phyloP scores from a whole-genome alignment of 2,888 invertebrate species.

The Autographa gamma region DNA sequence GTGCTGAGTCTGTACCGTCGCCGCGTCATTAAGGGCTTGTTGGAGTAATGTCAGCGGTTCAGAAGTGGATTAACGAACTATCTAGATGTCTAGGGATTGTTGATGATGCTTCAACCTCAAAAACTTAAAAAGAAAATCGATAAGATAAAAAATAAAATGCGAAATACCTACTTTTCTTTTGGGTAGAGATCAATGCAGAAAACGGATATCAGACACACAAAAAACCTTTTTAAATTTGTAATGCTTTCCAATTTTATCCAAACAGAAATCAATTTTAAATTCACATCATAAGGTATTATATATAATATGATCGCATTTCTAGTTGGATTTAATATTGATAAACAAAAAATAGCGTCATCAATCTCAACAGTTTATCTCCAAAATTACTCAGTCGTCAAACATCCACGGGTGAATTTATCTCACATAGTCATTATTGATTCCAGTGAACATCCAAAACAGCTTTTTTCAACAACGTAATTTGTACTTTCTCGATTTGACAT shows the following conservation, averaged over 20 bases:
- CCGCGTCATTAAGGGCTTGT: slow-evolving; percentile 33
- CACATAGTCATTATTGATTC: slow-evolving; percentile 29
- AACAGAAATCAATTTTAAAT: too few relatives aligned
- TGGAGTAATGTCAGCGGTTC: slow-evolving; percentile 42
- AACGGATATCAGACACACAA: too few relatives aligned
- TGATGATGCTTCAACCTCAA: not conserved
- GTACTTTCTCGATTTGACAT: slow-evolving; percentile 6
- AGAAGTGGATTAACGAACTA: slow-evolving; percentile 19
- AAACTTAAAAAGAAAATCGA: not conserved
- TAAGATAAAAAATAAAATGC: too few relatives aligned
- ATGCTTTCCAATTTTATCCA: too few relatives aligned
- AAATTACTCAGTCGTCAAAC: not conserved
- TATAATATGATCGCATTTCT: not conserved
- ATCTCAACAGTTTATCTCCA: not conserved
- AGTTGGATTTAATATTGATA: not conserved
- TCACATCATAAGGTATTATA: too few relatives aligned
- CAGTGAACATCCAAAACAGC: slow-evolving; percentile 22
- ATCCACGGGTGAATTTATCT: slow-evolving; percentile 2
- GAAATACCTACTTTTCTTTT: too few relatives aligned
- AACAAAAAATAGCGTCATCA: not conserved
- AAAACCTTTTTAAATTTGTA: too few relatives aligned
- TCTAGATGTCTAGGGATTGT: slow-evolving; percentile 10
- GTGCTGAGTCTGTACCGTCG: slow-evolving; percentile 8
- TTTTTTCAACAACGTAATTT: not conserved
- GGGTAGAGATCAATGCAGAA: too few relatives aligned